phyloP scores from a whole-genome alignment of 1,140 invertebrate genomes.

The Dryas iulia region DNA sequence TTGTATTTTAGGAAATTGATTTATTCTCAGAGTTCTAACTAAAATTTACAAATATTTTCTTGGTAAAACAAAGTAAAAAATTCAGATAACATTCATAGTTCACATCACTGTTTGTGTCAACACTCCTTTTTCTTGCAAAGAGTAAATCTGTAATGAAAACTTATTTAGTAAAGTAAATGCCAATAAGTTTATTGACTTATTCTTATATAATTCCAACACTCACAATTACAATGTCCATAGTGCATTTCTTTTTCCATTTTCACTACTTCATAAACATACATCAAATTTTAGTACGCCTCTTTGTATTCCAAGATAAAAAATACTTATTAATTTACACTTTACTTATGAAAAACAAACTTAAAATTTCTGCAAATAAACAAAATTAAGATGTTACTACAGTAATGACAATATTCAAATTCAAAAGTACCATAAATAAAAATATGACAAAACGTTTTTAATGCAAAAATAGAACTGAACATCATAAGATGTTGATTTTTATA shows the following conservation, averaged over 20 bases:
- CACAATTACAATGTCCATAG: slow-evolving; percentile 52
- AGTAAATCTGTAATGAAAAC: not conserved
- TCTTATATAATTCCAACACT: not conserved
- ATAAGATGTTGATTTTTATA: too few relatives aligned
- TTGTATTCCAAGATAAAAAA: not conserved
- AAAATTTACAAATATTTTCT: not conserved
- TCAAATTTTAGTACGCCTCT: not conserved
- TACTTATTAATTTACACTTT: not conserved
- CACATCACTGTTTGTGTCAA: slow-evolving; percentile 15
- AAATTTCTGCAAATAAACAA: not conserved
- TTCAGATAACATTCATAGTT: not conserved
- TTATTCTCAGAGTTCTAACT: not conserved
- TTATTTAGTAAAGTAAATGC: not conserved
- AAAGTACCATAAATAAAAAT: too few relatives aligned
- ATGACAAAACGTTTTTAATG: too few relatives aligned
- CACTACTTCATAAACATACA: slow-evolving; percentile 2
- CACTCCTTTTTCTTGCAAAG: slow-evolving; percentile 8
- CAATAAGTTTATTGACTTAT: too few relatives aligned
- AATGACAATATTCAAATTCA: too few relatives aligned
- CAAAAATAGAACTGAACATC: too few relatives aligned
- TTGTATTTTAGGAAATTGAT: not conserved
- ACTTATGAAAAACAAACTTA: not conserved
- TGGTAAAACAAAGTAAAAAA: not conserved
- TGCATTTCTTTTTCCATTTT: slow-evolving; percentile 35
- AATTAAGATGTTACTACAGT: too few relatives aligned